Base-by-base conservation (phyloP, 2,113 vertebrate species). In the Eptesicus fuscus region DNA sequence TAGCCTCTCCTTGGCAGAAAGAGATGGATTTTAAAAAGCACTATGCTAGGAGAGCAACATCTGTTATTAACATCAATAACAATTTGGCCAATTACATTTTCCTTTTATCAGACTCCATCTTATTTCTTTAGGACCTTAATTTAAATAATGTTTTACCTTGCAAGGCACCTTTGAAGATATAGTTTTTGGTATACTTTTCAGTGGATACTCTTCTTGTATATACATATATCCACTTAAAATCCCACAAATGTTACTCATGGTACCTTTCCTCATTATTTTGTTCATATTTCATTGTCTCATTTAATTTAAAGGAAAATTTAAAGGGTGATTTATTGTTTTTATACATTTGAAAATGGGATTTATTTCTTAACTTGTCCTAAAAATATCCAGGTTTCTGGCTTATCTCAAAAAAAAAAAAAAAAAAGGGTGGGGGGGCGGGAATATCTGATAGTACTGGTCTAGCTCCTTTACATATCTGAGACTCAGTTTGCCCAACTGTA, bases 21-120 rank as follows among this genome's bases (percentile, higher is more conserved):
- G 53, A 96, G 74, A 83, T 78, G 42, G n/a, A 51, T 40, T 93
- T 88, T 85, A 3, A 93, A 94, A 88, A 76, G 12, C 20, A 47
- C 49, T 95, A 5, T 59, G 12, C 56, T 73, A 12, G 13, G 17
- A 93, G 13, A 94, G 11, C 35, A 25, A n/a, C 22, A 88, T 61
- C 7, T 37, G 61, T 35, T 80, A 97, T 79, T 76, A 87, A 90
- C 13, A 96, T 49, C 37, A 73, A 51, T 96, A 85, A 51, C 70
- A 83, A 96, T 96, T 88, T 95, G 18, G 8, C 32, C 47, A 79
- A 78, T 87, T 90, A 96, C 20, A 65, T 35, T 74, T 84, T 83
- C 23, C 20, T 9, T 88, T 67, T 85, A n/a, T 6, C 65, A 83
- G 35, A 90, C 92, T 90, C 77, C 23, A 92, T 90, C 49, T 73